A percentile compares a stretch with the other conserved stretches of the same genome.
Evolutionary conservation across 2,113 vertebrate genomes (phyloP).

Genomic region (Vanacampus margaritifer): DNA sequence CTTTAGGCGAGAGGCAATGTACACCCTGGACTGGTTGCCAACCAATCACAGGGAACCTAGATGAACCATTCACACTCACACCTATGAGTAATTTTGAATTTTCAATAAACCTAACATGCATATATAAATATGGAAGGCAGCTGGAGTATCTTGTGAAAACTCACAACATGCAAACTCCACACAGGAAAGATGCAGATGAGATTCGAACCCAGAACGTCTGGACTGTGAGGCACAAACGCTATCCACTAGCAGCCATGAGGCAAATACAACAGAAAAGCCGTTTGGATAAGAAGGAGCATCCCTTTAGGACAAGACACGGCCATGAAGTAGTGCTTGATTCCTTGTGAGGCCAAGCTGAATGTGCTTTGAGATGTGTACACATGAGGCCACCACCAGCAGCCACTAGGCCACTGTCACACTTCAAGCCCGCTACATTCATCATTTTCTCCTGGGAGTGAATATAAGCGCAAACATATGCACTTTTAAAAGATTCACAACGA

Average conservation of each 20-base stretch:
- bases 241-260: background rate
- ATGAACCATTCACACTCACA: background rate
- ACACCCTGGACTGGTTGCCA: background rate
- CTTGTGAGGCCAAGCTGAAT: constrained; percentile 11
- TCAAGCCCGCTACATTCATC: constrained; percentile 28
- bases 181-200: background rate
- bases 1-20: background rate
- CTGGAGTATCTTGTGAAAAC: background rate
- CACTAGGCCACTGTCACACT: constrained; percentile 25
- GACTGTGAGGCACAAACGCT: background rate
- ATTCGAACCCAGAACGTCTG: background rate
- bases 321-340: background rate
- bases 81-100: background rate
- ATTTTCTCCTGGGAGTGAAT: constrained; percentile 16
- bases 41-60: background rate
- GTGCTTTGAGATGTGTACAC: constrained; percentile 2
- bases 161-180: background rate
- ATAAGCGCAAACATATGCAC: constrained; percentile 17
- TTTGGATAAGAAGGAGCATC: background rate
- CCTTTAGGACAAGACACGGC: background rate
- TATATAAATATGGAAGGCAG: background rate
- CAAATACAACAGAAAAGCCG: background rate
- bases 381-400: constrained; percentile 14
- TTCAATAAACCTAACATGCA: too few relatives aligned
- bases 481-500: constrained; percentile 28